Evolutionary conservation across 2,113 vertebrate genomes (phyloP).

Genomic region (Platichthys stellatus): DNA sequence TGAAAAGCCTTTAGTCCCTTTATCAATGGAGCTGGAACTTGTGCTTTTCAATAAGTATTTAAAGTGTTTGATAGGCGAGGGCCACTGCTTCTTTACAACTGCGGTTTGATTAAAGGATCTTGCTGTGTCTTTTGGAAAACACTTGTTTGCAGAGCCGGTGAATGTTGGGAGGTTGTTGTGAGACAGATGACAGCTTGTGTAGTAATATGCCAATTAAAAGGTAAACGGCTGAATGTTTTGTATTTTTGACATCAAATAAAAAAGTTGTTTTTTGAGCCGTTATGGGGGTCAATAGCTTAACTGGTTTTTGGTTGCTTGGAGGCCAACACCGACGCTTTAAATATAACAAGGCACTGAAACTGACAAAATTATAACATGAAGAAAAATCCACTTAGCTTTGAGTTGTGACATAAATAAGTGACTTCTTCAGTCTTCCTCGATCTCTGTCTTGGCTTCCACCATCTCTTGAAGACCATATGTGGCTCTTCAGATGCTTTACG

Average conservation of each 20-base stretch:
- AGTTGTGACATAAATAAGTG: background rate
- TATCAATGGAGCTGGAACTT: constrained; percentile 67
- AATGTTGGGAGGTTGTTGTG: constrained; percentile 47
- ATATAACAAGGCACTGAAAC: too few relatives aligned
- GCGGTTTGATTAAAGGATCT: constrained; percentile 71
- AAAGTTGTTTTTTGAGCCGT: too few relatives aligned
- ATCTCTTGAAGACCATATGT: background rate
- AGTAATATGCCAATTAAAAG: background rate
- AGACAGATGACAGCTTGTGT: constrained; percentile 40
- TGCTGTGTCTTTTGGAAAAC: constrained; percentile 64
- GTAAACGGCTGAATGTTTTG: background rate
- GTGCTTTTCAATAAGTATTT: constrained; percentile 64
- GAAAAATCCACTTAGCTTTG: background rate
- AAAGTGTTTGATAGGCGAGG: constrained; percentile 64
- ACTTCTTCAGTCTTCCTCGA: background rate
- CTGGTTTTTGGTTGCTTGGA: too few relatives aligned
- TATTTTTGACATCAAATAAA: background rate
- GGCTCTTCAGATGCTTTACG: background rate
- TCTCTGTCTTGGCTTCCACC: background rate
- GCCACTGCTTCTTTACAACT: constrained; percentile 60
- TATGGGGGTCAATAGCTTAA: too few relatives aligned
- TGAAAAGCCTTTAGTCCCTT: constrained; percentile 69
- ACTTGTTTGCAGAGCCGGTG: constrained; percentile 62
- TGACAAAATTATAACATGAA: too few relatives aligned
- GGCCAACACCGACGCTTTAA: too few relatives aligned